A percentile compares a stretch with the other conserved stretches of the same genome.
Evolutionary conservation across 1,140 invertebrate genomes (phyloP).

Genomic region (Eumeta japonica): DNA sequence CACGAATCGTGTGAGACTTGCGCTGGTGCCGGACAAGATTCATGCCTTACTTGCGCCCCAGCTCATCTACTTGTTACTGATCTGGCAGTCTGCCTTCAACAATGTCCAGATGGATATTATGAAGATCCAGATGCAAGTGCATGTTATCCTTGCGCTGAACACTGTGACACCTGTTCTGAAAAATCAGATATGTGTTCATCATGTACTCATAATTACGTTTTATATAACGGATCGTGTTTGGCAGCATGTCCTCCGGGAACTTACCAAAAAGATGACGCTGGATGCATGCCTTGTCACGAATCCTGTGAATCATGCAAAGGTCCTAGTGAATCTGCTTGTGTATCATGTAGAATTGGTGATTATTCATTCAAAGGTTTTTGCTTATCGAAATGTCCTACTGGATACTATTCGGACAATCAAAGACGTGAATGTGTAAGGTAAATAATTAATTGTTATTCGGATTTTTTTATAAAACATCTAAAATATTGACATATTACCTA

Average conservation of each 20-base stretch:
- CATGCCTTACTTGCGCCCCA: conserved; percentile 75
- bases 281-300: conserved; percentile 72
- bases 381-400: conserved; percentile 65
- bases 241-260: conserved; percentile 76
- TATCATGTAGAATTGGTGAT: conserved; percentile 69
- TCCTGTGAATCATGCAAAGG: conserved; percentile 82
- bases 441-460: conserved; percentile 20
- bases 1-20: conserved; percentile 82
- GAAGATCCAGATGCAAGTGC: conserved; percentile 70
- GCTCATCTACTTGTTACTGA: conserved; percentile 74
- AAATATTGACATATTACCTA: conserved; percentile 11
- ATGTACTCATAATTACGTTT: conserved; percentile 76
- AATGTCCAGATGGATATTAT: conserved; percentile 81
- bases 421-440: conserved; percentile 67
- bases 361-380: conserved; percentile 67
- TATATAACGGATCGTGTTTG: conserved; percentile 77
- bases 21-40: conserved; percentile 76
- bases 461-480: conserved; percentile 8
- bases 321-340: conserved; percentile 71
- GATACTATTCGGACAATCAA: conserved; percentile 70
- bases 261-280: conserved; percentile 75
- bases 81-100: conserved; percentile 75
- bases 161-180: conserved; percentile 78
- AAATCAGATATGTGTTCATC: conserved; percentile 76
- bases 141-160: conserved; percentile 71